These are phyloP conservation scores for Limnephilus lunatus DNA, from an alignment of 2,888 invertebrate genomes.

Conservation along the genomic window DNA sequence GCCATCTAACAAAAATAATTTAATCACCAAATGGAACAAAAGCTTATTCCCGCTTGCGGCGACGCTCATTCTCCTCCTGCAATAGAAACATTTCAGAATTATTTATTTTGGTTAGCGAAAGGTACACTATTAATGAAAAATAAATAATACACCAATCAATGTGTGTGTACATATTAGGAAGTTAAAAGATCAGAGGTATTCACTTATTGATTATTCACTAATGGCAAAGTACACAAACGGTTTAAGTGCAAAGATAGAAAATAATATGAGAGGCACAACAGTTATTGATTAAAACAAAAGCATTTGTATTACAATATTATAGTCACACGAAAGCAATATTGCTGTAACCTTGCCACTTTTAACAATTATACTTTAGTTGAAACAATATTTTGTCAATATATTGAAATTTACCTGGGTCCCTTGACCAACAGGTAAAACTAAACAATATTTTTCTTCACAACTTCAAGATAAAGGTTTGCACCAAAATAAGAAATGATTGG, in stretches of 20 bases:
- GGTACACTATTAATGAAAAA: not conserved
- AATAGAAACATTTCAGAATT: slow-evolving; percentile 67
- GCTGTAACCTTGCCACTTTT: too few species aligned
- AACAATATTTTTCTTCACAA: too few species aligned
- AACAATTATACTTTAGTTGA: too few species aligned
- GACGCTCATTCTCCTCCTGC: slow-evolving; percentile 76
- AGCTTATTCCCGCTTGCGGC: slow-evolving; percentile 76
- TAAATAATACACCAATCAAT: not conserved
- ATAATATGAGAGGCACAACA: too few species aligned
- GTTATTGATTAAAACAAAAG: too few species aligned
- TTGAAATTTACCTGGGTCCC: too few species aligned
- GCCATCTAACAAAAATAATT: slow-evolving; percentile 55
- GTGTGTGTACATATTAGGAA: not conserved
- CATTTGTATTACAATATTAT: too few species aligned
- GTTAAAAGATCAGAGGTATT: not conserved
- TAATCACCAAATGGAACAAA: slow-evolving; percentile 36
- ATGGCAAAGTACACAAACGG: not conserved
- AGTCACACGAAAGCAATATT: too few species aligned
- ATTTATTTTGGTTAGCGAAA: not conserved
- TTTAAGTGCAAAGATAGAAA: too few species aligned
- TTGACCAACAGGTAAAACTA: too few species aligned
- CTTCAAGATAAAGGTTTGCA: too few species aligned
- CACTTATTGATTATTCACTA: not conserved
- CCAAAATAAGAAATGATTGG: not conserved
- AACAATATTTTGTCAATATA: too few species aligned